A percentile compares a stretch with the other conserved stretches of the same genome.
These are phyloP conservation scores for Plagodis pulveraria DNA, from an alignment of 2,888 invertebrate species.

Conservation along the genomic window DNA sequence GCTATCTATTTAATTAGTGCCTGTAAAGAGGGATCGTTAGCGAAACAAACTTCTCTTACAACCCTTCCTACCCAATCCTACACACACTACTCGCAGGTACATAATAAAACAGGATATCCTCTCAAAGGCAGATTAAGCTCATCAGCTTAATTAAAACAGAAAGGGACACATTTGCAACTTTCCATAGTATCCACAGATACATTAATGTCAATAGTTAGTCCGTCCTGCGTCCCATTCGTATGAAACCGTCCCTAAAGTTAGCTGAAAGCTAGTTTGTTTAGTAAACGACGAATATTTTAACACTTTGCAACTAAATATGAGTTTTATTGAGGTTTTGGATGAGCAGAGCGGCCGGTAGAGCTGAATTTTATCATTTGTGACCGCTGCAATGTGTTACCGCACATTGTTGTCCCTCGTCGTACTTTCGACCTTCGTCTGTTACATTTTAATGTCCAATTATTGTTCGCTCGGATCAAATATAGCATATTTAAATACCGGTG, in stretches of 20 bases:
- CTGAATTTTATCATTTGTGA: constrained; percentile 34
- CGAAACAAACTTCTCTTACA: background rate
- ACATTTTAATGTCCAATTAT: constrained; percentile 7
- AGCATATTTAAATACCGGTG: background rate
- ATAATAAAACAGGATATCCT: constrained; percentile 7
- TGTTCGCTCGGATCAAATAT: background rate
- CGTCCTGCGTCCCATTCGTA: constrained; percentile 23
- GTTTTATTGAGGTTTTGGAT: constrained; percentile 47
- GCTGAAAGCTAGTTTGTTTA: constrained; percentile 24
- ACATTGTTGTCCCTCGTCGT: constrained; percentile 12
- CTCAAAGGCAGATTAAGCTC: constrained; percentile 15
- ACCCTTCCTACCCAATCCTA: background rate
- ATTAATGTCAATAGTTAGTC: constrained; percentile 30
- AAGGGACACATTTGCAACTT: constrained; percentile 22
- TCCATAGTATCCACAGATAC: constrained; percentile 7
- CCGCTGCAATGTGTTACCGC: constrained; percentile 17
- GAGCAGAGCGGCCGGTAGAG: constrained; percentile 16
- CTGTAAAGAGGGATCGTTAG: no score
- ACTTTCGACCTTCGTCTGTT: constrained; percentile 12
- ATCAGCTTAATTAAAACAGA: constrained; percentile 23
- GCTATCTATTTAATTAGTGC: no score
- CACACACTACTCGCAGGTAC: background rate
- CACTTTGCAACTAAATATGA: constrained; percentile 41
- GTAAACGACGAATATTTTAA: constrained; percentile 45
- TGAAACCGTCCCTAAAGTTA: constrained; percentile 36